Conservation (phyloP, 92 coral and sea anemone species). For the Porites evermanni region DNA sequence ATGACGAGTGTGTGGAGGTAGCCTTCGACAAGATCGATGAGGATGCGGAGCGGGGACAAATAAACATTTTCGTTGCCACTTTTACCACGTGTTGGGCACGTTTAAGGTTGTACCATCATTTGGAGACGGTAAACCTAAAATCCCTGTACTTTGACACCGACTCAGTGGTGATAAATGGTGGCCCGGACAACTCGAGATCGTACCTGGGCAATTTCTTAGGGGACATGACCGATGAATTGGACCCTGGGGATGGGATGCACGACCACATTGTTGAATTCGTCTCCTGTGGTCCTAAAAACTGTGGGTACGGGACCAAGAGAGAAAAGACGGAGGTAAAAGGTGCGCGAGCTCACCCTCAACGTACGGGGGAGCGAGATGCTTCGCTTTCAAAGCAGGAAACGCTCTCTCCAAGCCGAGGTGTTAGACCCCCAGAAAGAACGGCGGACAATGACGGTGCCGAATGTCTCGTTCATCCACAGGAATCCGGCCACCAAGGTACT, state of each 20-base stretch:
- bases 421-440: no score
- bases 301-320: not conserved
- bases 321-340: not conserved
- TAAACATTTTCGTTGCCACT: conserved; percentile 8
- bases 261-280: not conserved
- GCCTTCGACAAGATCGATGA: not conserved
- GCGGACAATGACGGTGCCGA: no score
- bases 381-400: no score
- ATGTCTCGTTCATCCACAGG: no score
- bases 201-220: conserved; percentile 40
- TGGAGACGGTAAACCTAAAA: conserved; percentile 2
- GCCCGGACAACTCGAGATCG: conserved; percentile 35
- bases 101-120: conserved; percentile 1
- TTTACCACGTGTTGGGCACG: conserved; percentile 22
- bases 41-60: not conserved
- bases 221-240: not conserved
- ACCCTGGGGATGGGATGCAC: not conserved
- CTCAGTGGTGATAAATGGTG: conserved; percentile 22
- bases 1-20: not conserved
- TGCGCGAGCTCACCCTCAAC: not conserved
- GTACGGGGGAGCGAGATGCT: not conserved
- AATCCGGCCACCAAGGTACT: no score
- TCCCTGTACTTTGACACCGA: conserved; percentile 53
- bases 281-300: not conserved
- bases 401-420: no score